Evolutionary conservation across 2,113 vertebrate species (phyloP).

Genomic region (Calidris pygmaea): DNA sequence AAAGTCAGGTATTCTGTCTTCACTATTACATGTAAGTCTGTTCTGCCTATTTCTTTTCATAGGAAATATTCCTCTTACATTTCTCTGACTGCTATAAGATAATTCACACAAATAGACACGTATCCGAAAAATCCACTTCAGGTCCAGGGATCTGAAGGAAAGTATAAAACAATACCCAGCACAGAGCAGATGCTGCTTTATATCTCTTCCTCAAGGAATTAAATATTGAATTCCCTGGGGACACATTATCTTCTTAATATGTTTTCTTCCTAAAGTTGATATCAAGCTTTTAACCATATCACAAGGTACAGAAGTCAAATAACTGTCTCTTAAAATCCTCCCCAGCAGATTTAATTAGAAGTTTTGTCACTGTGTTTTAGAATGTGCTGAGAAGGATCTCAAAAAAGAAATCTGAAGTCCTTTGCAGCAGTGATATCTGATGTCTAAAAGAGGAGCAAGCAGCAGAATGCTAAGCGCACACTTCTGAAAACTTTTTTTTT

Average conservation of each 20-base stretch:
- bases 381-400: not conserved
- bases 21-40: rapidly evolving
- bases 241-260: not conserved
- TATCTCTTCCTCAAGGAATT: not conserved
- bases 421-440: not conserved
- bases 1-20: not conserved
- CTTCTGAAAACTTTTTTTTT: not conserved
- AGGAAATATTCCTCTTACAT: not conserved
- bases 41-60: not conserved
- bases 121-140: not conserved
- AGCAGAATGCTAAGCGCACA: not conserved
- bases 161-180: not conserved
- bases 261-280: not conserved
- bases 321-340: not conserved
- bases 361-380: not conserved
- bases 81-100: not conserved
- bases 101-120: not conserved
- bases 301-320: not conserved
- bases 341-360: not conserved
- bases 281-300: not conserved
- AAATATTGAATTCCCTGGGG: not conserved
- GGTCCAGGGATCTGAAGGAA: not conserved
- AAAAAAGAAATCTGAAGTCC: not conserved
- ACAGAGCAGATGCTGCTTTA: not conserved
- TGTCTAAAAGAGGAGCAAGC: not conserved